These are phyloP conservation scores for Clivina fossor DNA, from an alignment of 2,888 invertebrate species.

Conservation along the genomic window DNA sequence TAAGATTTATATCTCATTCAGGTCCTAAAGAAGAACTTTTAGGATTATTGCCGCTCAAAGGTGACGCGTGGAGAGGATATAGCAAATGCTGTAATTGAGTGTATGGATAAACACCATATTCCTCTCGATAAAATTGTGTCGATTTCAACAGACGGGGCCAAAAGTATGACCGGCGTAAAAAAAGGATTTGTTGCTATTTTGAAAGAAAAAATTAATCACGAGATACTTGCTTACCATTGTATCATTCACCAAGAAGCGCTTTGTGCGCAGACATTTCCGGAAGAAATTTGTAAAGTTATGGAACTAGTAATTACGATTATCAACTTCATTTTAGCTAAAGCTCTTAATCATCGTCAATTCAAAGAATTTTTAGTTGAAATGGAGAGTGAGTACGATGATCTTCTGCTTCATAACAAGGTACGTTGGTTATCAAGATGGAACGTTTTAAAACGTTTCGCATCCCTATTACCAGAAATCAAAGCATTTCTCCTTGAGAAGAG, in stretches of 20 bases:
- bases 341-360: slow-evolving; percentile 43
- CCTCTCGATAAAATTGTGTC: slow-evolving; percentile 39
- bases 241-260: slow-evolving; percentile 44
- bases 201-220: slow-evolving; percentile 41
- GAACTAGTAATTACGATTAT: no score
- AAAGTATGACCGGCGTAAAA: slow-evolving; percentile 40
- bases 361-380: slow-evolving; percentile 44
- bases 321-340: no score
- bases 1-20: slow-evolving; percentile 35
- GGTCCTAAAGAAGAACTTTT: slow-evolving; percentile 41
- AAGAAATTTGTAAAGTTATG: slow-evolving; percentile 40
- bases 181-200: slow-evolving; percentile 41
- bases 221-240: slow-evolving; percentile 43
- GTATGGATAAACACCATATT: slow-evolving; percentile 38
- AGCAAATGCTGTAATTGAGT: slow-evolving; percentile 41
- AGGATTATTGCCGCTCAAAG: slow-evolving; percentile 37
- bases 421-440: no score
- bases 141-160: slow-evolving; percentile 40
- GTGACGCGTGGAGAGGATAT: slow-evolving; percentile 41
- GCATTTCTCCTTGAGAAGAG: slow-evolving; percentile 44
- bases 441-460: no score
- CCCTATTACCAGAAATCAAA: slow-evolving; percentile 43
- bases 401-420: no score
- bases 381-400: slow-evolving; percentile 41
- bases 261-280: slow-evolving; percentile 43